Evolutionary conservation across 2,888 invertebrate species (phyloP), one percentile per base, ranked within the genome.

Genomic region (Leucophenga maculata): DNA sequence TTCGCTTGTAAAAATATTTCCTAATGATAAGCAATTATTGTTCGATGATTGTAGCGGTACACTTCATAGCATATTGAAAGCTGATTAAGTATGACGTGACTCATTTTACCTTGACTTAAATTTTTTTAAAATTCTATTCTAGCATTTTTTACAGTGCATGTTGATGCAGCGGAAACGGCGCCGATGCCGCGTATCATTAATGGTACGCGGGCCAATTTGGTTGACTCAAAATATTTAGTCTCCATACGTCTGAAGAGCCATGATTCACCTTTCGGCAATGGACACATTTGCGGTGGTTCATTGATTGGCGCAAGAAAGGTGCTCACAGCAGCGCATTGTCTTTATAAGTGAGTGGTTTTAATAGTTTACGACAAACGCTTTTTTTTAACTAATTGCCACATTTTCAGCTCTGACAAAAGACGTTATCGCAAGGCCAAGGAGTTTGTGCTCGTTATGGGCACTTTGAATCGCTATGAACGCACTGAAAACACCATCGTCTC

Each of bases 251-350:
- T 88, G 20, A 78, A 76, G 31, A 74, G 71, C 9, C 75, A 77
- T 18, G 87, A 88, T 8, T 72, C 71, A 1, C 76, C 72, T 48
- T 87, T 87, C 69, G 87, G 87, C 11, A 75, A 69, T 50, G 88
- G 87, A 0, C 88, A 87, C 72, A 78, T 87, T 26, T 87, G 87
- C 65, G 87, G 87, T 0, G 87, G 87, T 2, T 77, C 86, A 0
- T 72, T 87, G 1, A 85, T 87, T 13, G 83, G 81, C 0, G 72
- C 71, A n/a, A 84, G 75, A 46, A 87, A 85, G 74, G 86, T 87
- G 2, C 68, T 88, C 9, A 87, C 87, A 14, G 88, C 87, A 0
- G 88, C 87, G 2, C 87, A 87, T 65, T 87, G 87, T 26, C 72
- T 87, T 9, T 87, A 80, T 73, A 81, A 86, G 87, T 87, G 66